Percentiles rank a stretch among this genome's conserved stretches.
These are phyloP conservation scores for Cryptotermes secundus DNA, from an alignment of 1,140 invertebrate genomes.

Conservation along the genomic window DNA sequence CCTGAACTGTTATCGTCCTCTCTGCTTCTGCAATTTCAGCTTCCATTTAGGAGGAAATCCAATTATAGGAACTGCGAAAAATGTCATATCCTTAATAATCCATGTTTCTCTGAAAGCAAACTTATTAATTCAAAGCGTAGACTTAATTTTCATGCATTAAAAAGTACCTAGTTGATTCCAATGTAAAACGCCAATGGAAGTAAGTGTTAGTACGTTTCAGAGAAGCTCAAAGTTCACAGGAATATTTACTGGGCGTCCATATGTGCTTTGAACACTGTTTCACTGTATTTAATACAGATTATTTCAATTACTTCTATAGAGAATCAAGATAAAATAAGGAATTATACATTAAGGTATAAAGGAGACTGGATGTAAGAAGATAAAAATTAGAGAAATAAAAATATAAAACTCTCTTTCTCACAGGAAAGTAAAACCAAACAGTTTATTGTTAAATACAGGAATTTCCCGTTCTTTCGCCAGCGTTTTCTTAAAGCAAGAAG, in stretches of 20 bases:
- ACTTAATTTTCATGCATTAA: not conserved
- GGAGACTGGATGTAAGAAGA: too few relatives aligned
- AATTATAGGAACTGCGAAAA: not conserved
- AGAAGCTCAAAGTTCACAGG: not conserved
- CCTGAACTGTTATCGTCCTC: not conserved
- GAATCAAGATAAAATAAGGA: too few relatives aligned
- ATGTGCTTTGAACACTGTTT: too few relatives aligned
- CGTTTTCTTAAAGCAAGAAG: too few relatives aligned
- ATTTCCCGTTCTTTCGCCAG: too few relatives aligned
- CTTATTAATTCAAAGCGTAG: constrained; percentile 2
- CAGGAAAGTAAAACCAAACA: too few relatives aligned
- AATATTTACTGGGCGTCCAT: not conserved
- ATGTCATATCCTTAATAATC: not conserved
- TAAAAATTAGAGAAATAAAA: too few relatives aligned
- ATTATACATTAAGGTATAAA: too few relatives aligned
- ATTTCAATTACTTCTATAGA: too few relatives aligned
- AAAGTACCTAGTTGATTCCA: not conserved
- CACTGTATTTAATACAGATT: too few relatives aligned
- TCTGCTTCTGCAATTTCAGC: not conserved
- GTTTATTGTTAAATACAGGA: too few relatives aligned
- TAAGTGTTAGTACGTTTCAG: not conserved
- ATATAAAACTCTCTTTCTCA: too few relatives aligned
- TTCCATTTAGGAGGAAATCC: not conserved
- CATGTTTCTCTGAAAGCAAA: not conserved
- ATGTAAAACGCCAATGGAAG: not conserved